These are phyloP conservation scores for Brachyrhaphis roseni DNA, from an alignment of 2,797 vertebrate species.

Conservation along the genomic window DNA sequence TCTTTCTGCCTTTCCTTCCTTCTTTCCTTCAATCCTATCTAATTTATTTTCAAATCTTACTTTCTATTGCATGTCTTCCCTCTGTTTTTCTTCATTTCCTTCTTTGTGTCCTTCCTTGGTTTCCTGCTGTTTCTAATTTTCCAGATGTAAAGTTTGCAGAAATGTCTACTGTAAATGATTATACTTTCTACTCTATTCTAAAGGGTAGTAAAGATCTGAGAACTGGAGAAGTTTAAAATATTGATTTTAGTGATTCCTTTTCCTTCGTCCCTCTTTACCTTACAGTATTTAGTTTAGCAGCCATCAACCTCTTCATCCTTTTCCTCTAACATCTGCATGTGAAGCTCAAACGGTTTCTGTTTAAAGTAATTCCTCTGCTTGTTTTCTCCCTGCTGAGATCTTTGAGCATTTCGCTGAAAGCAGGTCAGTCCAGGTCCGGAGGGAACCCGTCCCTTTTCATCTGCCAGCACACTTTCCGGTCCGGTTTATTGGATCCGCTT, in stretches of 20 bases:
- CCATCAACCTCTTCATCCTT: background rate
- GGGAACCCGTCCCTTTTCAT: conserved; percentile 4
- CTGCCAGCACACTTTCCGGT: background rate
- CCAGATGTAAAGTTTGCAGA: background rate
- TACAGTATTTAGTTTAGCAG: background rate
- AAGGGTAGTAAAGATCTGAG: background rate
- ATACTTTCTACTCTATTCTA: background rate
- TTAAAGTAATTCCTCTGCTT: background rate
- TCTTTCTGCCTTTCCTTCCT: too few relatives aligned
- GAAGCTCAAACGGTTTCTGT: background rate
- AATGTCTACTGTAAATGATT: background rate
- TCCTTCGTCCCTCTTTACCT: background rate
- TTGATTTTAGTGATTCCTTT: background rate
- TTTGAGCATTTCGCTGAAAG: background rate
- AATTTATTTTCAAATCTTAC: too few relatives aligned
- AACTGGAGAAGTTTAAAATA: background rate
- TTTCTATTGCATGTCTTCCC: too few relatives aligned
- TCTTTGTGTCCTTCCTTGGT: background rate
- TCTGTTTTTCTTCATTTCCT: too few relatives aligned
- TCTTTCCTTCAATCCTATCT: too few relatives aligned
- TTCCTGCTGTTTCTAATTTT: background rate
- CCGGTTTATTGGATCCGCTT: background rate
- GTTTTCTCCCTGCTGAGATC: background rate
- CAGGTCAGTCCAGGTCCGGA: conserved; percentile 8
- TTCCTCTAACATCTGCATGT: background rate